Evolutionary conservation across 2,113 vertebrate genomes (phyloP).

Genomic region (Phylloscopus trochiloides): DNA sequence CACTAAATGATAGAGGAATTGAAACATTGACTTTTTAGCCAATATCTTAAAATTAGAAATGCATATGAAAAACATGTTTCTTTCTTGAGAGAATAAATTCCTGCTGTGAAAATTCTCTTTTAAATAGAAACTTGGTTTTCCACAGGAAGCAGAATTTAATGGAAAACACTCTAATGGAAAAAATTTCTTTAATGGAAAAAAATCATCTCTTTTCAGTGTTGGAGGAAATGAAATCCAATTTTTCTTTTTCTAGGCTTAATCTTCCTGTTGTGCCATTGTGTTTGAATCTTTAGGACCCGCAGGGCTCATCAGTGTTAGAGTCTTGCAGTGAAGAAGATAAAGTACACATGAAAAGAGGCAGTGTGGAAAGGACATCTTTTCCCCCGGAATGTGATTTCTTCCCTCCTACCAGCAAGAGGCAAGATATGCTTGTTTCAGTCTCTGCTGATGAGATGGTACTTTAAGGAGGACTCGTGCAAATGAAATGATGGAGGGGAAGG

Average conservation of each 20-base stretch:
- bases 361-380: not conserved
- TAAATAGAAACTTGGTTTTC: constrained; percentile 20
- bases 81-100: not conserved
- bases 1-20: not conserved
- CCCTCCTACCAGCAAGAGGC: not conserved
- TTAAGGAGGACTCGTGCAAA: not conserved
- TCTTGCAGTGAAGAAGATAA: constrained; percentile 41
- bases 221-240: not conserved
- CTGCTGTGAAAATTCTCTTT: constrained; percentile 17
- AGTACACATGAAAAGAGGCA: not conserved
- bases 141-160: constrained; percentile 9
- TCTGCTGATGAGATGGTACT: not conserved
- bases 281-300: not conserved
- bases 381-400: not conserved
- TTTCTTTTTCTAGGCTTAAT: not conserved
- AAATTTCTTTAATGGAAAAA: not conserved
- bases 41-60: not conserved
- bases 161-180: constrained; percentile 9
- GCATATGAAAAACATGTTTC: not conserved
- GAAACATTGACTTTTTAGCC: not conserved
- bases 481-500: not conserved
- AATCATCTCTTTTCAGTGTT: not conserved
- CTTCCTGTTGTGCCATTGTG: constrained; percentile 4
- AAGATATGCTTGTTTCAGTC: not conserved
- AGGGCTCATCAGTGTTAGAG: not conserved